Evolutionary conservation across 2,113 vertebrate genomes (phyloP).

Genomic region (Osmerus eperlanus): DNA sequence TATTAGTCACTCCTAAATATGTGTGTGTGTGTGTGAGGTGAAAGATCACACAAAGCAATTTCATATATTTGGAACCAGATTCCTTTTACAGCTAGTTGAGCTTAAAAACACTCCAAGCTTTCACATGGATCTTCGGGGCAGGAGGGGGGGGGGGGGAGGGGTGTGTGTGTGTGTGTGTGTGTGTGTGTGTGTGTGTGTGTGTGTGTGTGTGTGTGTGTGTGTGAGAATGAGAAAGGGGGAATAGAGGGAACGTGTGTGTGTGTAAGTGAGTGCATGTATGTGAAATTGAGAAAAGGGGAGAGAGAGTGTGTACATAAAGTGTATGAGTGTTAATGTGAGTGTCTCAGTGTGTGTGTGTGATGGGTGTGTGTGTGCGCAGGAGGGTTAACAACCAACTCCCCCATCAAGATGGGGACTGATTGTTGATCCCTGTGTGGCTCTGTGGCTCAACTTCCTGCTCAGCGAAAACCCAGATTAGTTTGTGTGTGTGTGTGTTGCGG

Average conservation of each 20-base stretch:
- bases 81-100: background rate
- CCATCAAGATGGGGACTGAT: slow-evolving; percentile 1
- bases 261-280: background rate
- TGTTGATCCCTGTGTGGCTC: slow-evolving; percentile 17
- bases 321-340: slow-evolving; percentile 11
- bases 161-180: slow-evolving; percentile 4
- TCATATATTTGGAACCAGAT: background rate
- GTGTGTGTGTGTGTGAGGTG: background rate
- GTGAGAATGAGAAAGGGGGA: background rate
- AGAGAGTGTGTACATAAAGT: slow-evolving; percentile 3
- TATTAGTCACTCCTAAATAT: background rate
- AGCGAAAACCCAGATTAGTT: slow-evolving; percentile 15
- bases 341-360: slow-evolving; percentile 13
- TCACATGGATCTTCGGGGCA: background rate
- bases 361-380: slow-evolving; percentile 10
- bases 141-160: background rate
- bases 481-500: slow-evolving; percentile 8
- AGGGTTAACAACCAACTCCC: background rate
- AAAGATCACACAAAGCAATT: no score
- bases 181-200: background rate
- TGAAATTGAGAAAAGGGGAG: background rate
- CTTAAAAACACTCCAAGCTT: background rate
- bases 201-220: slow-evolving; percentile 3
- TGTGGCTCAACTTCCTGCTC: slow-evolving; percentile 7
- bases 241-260: background rate